These are phyloP conservation scores for Sphaerophoria taeniata DNA, from an alignment of 2,888 invertebrate genomes.

Conservation along the genomic window DNA sequence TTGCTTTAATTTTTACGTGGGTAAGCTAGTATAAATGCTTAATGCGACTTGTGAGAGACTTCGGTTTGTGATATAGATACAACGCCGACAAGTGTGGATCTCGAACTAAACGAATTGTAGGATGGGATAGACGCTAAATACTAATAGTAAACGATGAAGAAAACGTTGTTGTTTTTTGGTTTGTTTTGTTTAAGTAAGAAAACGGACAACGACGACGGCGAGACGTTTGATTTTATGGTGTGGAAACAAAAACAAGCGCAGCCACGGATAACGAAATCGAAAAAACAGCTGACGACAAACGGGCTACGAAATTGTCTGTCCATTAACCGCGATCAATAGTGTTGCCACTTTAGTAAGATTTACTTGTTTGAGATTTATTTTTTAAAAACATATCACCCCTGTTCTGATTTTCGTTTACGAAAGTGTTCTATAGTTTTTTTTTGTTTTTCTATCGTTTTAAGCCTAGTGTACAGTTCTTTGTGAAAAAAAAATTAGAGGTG, in stretches of 20 bases:
- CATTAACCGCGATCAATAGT: conserved; percentile 4
- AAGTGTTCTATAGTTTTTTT: too few relatives aligned
- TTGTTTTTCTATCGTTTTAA: too few relatives aligned
- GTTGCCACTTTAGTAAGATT: background rate
- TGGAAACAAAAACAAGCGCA: conserved; percentile 11
- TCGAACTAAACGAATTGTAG: conserved; percentile 78
- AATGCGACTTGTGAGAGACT: conserved; percentile 36
- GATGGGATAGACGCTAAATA: conserved; percentile 59
- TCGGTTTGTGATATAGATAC: conserved; percentile 28
- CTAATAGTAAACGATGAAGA: conserved; percentile 48
- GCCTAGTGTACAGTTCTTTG: too few relatives aligned
- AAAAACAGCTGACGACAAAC: conserved; percentile 21
- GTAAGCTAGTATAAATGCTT: background rate
- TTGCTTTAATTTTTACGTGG: conserved; percentile 31
- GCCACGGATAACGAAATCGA: conserved; percentile 15
- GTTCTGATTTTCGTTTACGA: too few relatives aligned
- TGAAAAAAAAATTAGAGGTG: too few relatives aligned
- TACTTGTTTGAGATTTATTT: too few relatives aligned
- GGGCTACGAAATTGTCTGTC: conserved; percentile 8
- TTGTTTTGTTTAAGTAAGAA: conserved; percentile 19
- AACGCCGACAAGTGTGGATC: conserved; percentile 79
- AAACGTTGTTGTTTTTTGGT: conserved; percentile 1
- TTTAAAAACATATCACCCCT: too few relatives aligned
- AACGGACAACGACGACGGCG: conserved; percentile 12
- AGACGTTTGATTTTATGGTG: conserved; percentile 15